Evolutionary conservation across 2,113 vertebrate species (phyloP), one percentile per base, ranked within the genome.

Genomic region (Otolemur garnettii): DNA sequence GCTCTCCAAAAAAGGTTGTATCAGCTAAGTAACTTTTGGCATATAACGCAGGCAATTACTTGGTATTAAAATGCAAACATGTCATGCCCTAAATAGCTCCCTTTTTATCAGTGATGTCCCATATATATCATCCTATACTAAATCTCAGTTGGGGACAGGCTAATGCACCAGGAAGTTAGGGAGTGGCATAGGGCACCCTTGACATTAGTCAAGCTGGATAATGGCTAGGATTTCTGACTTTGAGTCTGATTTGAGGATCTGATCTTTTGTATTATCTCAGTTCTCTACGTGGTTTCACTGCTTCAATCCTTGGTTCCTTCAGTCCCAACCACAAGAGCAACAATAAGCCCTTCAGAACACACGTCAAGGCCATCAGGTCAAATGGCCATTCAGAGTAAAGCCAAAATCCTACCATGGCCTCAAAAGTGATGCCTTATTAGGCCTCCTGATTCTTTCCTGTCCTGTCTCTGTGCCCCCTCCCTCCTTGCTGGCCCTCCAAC

Each of bases 371-470:
- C 85, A 8, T 42, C 10, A 4, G 5, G 24, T 0, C 78, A n/a
- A 4, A 2, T 4, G 7, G 24, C 59, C 1, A 3, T 11, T 55
- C 2, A 5, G 18, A 55, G 59, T 57, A 59, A 81, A 15, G 11
- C 45, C 24, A 4, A 79, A 7, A 18, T 5, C n/a, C 53, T 13
- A 4, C 14, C 22, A 4, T 0, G 26, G 1, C 30, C 45, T 17
- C 57, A 6, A 45, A 35, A 26, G 78, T 15, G 2, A 45, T 8
- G 30, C 24, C 35, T 18, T 1, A 4, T 30, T 30, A n/a, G 13
- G n/a, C 26, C 26, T 42, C 59, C 68, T 2, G 6, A 26, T 62
- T 72, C 75, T 68, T 45, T 55, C 5, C 60, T 59, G 15, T 12
- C 9, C 10, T 19, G 18, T 3, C 38, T n/a, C 4, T n/a, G 2